Percentiles rank a stretch among this genome's conserved stretches.
Conservation (phyloP, 2,797 vertebrate species). For the Pagetopsis macropterus region DNA sequence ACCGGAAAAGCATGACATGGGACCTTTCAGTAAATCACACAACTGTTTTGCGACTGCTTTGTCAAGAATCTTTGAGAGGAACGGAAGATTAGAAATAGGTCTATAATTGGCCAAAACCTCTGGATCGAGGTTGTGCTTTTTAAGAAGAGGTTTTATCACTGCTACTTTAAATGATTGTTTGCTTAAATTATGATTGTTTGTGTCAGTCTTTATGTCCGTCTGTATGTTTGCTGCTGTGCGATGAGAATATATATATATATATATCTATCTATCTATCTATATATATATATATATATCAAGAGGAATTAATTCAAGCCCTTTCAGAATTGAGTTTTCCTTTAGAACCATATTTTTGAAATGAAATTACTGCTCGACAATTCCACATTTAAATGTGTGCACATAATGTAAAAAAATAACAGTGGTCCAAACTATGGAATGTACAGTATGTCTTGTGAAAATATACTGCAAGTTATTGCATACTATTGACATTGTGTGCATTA, state of each 20-base stretch:
- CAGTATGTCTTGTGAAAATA: neutral
- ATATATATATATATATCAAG: slow-evolving; percentile 3
- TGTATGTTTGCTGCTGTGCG: neutral
- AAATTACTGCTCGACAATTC: neutral
- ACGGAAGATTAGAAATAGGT: no score
- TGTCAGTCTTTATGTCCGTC: slow-evolving; percentile 1
- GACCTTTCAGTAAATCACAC: no score
- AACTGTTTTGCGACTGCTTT: no score
- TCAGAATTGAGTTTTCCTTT: slow-evolving; percentile 1
- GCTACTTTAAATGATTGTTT: slow-evolving; percentile 13
- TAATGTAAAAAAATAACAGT: neutral
- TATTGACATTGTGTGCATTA: slow-evolving; percentile 8
- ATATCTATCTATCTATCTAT: no score
- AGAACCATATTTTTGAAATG: neutral
- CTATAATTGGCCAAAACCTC: no score
- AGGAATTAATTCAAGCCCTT: neutral
- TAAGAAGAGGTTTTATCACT: no score
- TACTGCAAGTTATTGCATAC: neutral
- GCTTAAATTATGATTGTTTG: slow-evolving; percentile 33
- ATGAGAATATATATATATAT: no score
- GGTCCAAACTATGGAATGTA: slow-evolving; percentile 7
- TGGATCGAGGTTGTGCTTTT: no score
- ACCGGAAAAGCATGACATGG: no score
- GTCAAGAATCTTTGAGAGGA: no score
- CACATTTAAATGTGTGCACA: neutral